These are phyloP conservation scores for Scomber japonicus DNA, from an alignment of 2,113 vertebrate genomes.

Conservation along the genomic window DNA sequence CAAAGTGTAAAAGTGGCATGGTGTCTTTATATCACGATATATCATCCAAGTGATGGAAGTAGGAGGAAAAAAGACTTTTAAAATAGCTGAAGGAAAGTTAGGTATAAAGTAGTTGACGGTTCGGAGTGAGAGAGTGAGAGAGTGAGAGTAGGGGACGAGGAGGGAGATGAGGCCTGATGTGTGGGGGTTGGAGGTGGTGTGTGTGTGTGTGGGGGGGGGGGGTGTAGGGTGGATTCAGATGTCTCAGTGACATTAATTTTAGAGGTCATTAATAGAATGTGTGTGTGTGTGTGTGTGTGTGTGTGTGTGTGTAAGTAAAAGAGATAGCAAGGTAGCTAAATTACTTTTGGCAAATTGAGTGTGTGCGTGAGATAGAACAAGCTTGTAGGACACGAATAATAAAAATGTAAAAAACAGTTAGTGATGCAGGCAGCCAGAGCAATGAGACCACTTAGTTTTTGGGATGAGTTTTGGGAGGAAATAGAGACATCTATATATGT, in stretches of 20 bases:
- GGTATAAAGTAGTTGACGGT: not conserved
- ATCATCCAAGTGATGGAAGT: not conserved
- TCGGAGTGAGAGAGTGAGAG: slow-evolving; percentile 1
- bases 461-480: slow-evolving; percentile 13
- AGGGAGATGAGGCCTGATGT: not conserved
- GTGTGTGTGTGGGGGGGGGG: not conserved
- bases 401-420: not conserved
- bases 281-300: not conserved
- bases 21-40: not conserved
- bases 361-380: not conserved
- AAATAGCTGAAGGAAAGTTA: not conserved
- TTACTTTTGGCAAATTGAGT: slow-evolving; percentile 24
- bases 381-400: not conserved
- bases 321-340: not conserved
- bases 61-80: not conserved
- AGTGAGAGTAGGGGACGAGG: not conserved
- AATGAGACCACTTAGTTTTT: slow-evolving; percentile 14
- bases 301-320: not conserved
- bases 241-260: slow-evolving; percentile 29
- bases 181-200: not conserved
- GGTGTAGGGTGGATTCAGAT: slow-evolving; percentile 24
- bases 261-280: slow-evolving; percentile 44
- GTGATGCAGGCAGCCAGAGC: slow-evolving; percentile 24
- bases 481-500: slow-evolving; percentile 15
- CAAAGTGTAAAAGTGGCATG: not conserved